Percentiles rank a stretch among this genome's conserved stretches.
These are phyloP conservation scores for Chlamydotis undulata DNA, from an alignment of 2,113 vertebrate species.

Conservation along the genomic window DNA sequence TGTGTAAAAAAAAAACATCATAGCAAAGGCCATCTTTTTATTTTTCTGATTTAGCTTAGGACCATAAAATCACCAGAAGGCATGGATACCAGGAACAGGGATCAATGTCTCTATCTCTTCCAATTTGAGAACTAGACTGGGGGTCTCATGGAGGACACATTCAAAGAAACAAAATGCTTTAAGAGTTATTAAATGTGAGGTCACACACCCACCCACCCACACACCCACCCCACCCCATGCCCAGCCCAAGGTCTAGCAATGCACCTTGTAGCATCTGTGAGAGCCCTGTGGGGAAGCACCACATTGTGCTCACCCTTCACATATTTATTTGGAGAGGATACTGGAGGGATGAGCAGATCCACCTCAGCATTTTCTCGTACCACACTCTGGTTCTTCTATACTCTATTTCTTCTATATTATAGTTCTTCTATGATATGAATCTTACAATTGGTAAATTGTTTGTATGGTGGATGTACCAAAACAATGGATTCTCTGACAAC, in stretches of 20 bases:
- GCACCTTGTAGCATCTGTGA: background rate
- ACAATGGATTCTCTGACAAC: background rate
- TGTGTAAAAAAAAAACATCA: background rate
- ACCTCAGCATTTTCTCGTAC: background rate
- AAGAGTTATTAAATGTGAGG: background rate
- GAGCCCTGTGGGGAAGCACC: background rate
- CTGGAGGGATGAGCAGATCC: background rate
- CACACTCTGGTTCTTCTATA: background rate
- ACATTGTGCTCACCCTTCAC: no score
- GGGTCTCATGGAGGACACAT: background rate
- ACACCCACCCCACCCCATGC: no score
- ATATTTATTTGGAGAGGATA: background rate
- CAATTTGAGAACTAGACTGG: background rate
- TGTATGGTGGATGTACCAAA: background rate
- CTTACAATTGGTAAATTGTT: background rate
- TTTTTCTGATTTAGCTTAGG: background rate
- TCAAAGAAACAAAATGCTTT: background rate
- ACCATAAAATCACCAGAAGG: background rate
- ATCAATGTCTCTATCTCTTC: background rate
- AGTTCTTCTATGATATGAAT: background rate
- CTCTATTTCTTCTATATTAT: background rate
- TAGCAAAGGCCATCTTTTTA: background rate
- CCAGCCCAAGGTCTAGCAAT: background rate
- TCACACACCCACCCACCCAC: background rate
- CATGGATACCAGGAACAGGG: background rate